A percentile compares a stretch with the other conserved stretches of the same genome.
These are phyloP conservation scores for Limnephilus marmoratus DNA, from an alignment of 2,888 invertebrate species.

Conservation along the genomic window DNA sequence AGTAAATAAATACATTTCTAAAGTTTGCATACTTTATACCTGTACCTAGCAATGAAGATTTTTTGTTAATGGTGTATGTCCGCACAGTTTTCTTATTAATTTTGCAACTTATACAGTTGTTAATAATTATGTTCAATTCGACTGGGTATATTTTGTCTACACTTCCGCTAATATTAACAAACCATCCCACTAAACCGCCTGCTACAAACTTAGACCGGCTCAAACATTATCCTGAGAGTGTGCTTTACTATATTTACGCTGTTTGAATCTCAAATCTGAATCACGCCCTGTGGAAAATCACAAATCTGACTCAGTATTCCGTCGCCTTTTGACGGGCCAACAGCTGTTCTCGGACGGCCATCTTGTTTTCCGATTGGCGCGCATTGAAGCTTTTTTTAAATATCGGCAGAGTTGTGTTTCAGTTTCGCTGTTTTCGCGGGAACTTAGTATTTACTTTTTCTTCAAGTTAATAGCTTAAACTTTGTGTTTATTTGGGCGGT, in stretches of 20 bases:
- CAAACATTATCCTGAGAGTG: slow-evolving; percentile 19
- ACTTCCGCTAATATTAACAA: background rate
- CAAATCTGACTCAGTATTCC: slow-evolving; percentile 25
- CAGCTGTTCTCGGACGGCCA: slow-evolving; percentile 34
- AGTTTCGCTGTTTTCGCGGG: background rate
- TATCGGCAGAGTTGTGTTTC: background rate
- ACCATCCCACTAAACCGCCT: slow-evolving; percentile 11
- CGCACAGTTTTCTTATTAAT: no score
- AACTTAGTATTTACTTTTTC: background rate
- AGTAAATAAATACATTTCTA: no score
- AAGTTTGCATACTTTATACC: no score
- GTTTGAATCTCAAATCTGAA: slow-evolving; percentile 16
- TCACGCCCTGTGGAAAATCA: slow-evolving; percentile 14
- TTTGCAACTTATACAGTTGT: no score
- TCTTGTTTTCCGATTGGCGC: slow-evolving; percentile 24
- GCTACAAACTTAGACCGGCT: slow-evolving; percentile 22
- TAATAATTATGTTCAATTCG: no score
- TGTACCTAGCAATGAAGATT: no score
- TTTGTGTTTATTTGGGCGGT: background rate
- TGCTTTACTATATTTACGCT: slow-evolving; percentile 48
- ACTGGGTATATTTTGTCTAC: background rate
- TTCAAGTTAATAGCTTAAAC: background rate
- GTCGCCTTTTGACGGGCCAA: slow-evolving; percentile 56
- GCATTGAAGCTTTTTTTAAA: slow-evolving; percentile 4
- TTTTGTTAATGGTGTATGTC: no score